Evolutionary conservation across 2,113 vertebrate genomes (phyloP), one percentile per base, ranked within the genome.

Genomic region (Coryphaenoides rupestris): DNA sequence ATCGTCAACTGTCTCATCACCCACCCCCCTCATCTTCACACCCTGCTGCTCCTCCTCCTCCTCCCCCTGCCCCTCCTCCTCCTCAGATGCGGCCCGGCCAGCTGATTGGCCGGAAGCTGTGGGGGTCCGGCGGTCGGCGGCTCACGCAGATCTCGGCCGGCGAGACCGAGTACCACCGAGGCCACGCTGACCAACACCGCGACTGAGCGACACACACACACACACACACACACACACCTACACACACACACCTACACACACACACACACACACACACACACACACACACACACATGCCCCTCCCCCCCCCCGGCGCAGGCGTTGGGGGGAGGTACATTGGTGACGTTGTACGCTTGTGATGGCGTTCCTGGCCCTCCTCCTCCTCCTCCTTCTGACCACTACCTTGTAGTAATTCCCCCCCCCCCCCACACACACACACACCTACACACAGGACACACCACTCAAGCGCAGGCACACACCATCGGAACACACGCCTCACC

Each of bases 111-210:
- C 89, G 96, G 89, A 99, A 98, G 87, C 89, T 98, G 71, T 99
- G 96, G 96, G 97, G 97, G 81, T 95, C 96, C 86, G 96, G 93
- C 89, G 96, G 93, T 89, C 98, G 93, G 86, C 91, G 93, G 46
- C 86, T 95, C 87, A 98, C 90, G 83, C 94, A 96, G 90, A 95
- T 98, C 83, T 98, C 96, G 68, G 91, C 96, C 69, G 95, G 94
- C 82, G 96, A 98, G 87, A 96, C 94, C 33, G 93, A 95, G 89
- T 98, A 98, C 93, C 94, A 94, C 84, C 93, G 92, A 82, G 93
- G 94, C 86, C 62, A 66, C 26, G 90, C 91, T 10, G 33, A 40
- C 33, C 33, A 40, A 12, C 33, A 40, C 83, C 84, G 77, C 81
- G 87, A 88, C 79, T 93, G 92, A 93, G 88, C 88, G 26, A 1